Evolutionary conservation across 2,113 vertebrate species (phyloP), one percentile per base, ranked within the genome.

Genomic region (Merops nubicus): DNA sequence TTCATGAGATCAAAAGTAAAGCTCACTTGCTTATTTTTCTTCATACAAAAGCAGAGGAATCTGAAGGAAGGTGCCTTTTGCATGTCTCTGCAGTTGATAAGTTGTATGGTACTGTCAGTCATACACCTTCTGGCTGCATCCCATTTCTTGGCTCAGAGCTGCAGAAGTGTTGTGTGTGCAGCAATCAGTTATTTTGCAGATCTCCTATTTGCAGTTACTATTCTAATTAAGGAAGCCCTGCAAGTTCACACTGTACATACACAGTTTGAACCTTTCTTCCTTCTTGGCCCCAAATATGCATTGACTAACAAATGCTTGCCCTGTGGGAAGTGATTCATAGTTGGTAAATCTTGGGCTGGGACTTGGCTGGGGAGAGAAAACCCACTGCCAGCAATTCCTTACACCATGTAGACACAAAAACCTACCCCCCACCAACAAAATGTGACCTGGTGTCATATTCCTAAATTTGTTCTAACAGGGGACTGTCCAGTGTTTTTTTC

Each of bases 81-180:
- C 4, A 1, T 20, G 29, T 33, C 13, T 75, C 16, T 75, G 33
- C 47, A 59, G 12, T 25, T 67, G n/a, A n/a, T 13, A 29, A 26
- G 9, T 28, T 89, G 26, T 47, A 1, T 48, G 15, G 17, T n/a
- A 3, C 0, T 79, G 38, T 48, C 43, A 70, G 0, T 72, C 0
- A 8, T 28, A 25, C 31, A 11, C 36, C 23, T 87, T 79, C 26
- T 51, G 80, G 9, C 65, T 76, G 7, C 67, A 2, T 48, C 73
- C 13, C 3, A 4, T 59, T 80, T 78, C 43, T 79, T 67, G 45
- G 43, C 8, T 80, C 12, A 86, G 77, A 20, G 21, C 22, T 67
- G 56, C 12, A 53, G 4, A 85, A 85, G 29, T 33, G 36, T 1
- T 36, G 33, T 42, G 25, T 64, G 20, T 21, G 11, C 31, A 51